Evolutionary conservation across 2,113 vertebrate species (phyloP).

Genomic region (Gulo gulo): DNA sequence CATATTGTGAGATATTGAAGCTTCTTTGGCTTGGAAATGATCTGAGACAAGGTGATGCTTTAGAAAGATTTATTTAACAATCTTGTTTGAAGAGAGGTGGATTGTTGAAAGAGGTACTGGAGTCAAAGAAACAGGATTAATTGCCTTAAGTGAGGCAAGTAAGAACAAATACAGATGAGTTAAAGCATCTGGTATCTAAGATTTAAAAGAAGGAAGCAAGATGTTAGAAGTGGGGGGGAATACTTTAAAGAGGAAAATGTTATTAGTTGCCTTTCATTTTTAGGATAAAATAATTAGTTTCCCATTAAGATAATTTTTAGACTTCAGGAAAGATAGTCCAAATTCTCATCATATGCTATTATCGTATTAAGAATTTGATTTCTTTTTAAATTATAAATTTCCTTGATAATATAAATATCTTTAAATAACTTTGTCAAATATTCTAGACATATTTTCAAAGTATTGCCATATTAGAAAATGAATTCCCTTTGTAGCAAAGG

Average conservation of each 20-base stretch:
- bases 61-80: conserved; percentile 7
- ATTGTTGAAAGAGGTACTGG: not conserved
- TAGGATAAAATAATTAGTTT: not conserved
- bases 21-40: not conserved
- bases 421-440: conserved; percentile 23
- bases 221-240: not conserved
- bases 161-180: not conserved
- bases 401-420: not conserved
- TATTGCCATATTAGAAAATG: not conserved
- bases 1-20: not conserved
- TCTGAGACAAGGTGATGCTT: not conserved
- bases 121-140: not conserved
- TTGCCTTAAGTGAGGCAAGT: not conserved
- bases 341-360: not conserved
- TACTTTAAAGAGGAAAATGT: not conserved
- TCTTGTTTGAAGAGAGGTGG: not conserved
- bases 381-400: conserved; percentile 25
- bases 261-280: not conserved
- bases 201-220: not conserved
- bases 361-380: not conserved
- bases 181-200: not conserved
- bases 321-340: not conserved
- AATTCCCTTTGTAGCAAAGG: not conserved
- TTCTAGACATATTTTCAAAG: not conserved
- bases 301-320: not conserved